Percentiles rank a stretch among this genome's conserved stretches.
phyloP scores from a whole-genome alignment of 2,797 vertebrate species.

The Orestias chungarensis region DNA sequence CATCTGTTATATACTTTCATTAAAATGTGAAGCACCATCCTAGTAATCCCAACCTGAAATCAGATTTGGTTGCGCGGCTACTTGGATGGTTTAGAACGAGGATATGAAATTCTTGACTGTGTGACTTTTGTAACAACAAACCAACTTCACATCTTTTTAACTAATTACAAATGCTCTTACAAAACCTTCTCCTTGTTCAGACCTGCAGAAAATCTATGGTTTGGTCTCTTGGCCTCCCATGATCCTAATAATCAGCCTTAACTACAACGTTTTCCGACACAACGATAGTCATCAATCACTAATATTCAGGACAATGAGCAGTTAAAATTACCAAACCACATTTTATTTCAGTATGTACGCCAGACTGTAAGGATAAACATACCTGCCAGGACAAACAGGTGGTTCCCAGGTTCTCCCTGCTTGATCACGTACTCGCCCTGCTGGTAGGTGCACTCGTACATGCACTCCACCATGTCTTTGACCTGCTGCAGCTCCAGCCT shows the following conservation, averaged over 20 bases:
- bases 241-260: not conserved
- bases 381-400: slow-evolving; percentile 94
- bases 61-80: no score
- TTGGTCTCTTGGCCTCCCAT: no score
- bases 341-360: not conserved
- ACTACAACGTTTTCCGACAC: not conserved
- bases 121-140: no score
- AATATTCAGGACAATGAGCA: not conserved
- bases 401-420: slow-evolving; percentile 90
- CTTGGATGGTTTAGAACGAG: no score
- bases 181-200: not conserved
- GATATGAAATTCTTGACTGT: no score
- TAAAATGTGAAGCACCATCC: no score
- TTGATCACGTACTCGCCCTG: slow-evolving; percentile 87
- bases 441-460: slow-evolving; percentile 90
- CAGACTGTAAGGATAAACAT: slow-evolving; percentile 10
- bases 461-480: slow-evolving; percentile 93
- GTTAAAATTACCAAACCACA: not conserved
- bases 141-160: not conserved
- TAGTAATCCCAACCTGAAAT: no score
- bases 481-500: slow-evolving; percentile 90
- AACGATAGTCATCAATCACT: no score
- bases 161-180: not conserved
- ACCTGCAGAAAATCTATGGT: not conserved
- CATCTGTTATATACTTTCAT: not conserved